Base-by-base conservation (phyloP, 2,113 vertebrate genomes). In the Piprites chloris region DNA sequence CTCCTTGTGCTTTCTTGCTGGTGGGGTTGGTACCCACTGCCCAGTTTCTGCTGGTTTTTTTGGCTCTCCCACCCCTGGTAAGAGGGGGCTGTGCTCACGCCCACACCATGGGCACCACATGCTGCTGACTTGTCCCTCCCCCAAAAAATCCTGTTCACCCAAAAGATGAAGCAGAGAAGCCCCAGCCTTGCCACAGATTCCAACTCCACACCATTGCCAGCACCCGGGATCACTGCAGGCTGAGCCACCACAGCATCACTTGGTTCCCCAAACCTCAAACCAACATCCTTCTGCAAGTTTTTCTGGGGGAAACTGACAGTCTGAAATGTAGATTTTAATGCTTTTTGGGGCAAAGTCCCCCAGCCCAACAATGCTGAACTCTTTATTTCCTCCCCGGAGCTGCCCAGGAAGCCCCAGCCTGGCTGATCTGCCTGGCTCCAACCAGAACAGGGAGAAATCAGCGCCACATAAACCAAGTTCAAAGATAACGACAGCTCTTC, bases 171-270 rank as follows among this genome's bases (percentile, higher is more conserved):
- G 5, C 39, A 50, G 28, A 61, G 49, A 18, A 74, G 26, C 8
- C 24, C 18, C 72, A 74, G 44, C 61, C 20, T 46, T 11, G 4
- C 35, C 44, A 19, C 23, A 16, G 24, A 56, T 42, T n/a, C 65
- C 9, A 5, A 5, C 13, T 21, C 82, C 4, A 26, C 20, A 3
- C 42, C 6, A 2, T 21, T 32, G 32, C 35, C 37, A 15, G 68
- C 37, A 32, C n/a, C 6, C 1, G 0, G 47, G 9, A 46, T 26
- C 1, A 0, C 74, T 4, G 2, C 30, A 1, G 0, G 56, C 56
- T n/a, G 27, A 68, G 56, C 32, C 73, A 42, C 42, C 12, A 58
- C 49, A 56, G 71, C 41, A 42, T 13, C 46, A 0, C 47, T 30
- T 3, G 2, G 13, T 4, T 89, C 62, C 67, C 22, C 42, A 89